Percentiles rank a stretch among this genome's conserved stretches.
Evolutionary conservation across 2,888 invertebrate species (phyloP).

Genomic region (Heliconius charithonia): DNA sequence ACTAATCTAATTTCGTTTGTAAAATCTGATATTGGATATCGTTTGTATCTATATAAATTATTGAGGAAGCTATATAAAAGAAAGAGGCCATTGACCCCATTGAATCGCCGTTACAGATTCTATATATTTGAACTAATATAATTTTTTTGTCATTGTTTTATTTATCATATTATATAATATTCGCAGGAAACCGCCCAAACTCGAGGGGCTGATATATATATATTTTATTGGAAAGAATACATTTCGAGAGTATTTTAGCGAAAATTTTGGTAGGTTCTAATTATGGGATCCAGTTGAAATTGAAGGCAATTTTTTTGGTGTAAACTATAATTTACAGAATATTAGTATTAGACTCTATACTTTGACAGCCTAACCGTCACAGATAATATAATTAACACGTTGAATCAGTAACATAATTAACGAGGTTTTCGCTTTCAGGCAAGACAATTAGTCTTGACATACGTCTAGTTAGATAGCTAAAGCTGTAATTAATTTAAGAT

Average conservation of each 20-base stretch:
- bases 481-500: not conserved
- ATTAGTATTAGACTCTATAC: not conserved
- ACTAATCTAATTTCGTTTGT: conserved; percentile 15
- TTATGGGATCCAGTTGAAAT: too few relatives aligned
- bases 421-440: conserved; percentile 18
- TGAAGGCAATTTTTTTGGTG: too few relatives aligned
- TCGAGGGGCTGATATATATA: too few relatives aligned
- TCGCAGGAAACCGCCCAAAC: too few relatives aligned
- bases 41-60: not conserved
- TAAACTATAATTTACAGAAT: not conserved
- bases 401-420: not conserved
- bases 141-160: too few relatives aligned
- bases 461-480: not conserved
- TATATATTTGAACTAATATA: not conserved
- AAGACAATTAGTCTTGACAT: conserved; percentile 22
- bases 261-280: too few relatives aligned
- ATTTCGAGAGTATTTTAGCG: too few relatives aligned
- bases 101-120: not conserved
- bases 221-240: too few relatives aligned
- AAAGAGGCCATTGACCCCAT: not conserved
- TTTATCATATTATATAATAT: too few relatives aligned
- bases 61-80: conserved; percentile 17
- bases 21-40: conserved; percentile 23
- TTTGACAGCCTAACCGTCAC: conserved; percentile 3
- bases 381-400: not conserved